Conservation (phyloP, 2,797 vertebrate genomes). For the Distichodus sexfasciatus region DNA sequence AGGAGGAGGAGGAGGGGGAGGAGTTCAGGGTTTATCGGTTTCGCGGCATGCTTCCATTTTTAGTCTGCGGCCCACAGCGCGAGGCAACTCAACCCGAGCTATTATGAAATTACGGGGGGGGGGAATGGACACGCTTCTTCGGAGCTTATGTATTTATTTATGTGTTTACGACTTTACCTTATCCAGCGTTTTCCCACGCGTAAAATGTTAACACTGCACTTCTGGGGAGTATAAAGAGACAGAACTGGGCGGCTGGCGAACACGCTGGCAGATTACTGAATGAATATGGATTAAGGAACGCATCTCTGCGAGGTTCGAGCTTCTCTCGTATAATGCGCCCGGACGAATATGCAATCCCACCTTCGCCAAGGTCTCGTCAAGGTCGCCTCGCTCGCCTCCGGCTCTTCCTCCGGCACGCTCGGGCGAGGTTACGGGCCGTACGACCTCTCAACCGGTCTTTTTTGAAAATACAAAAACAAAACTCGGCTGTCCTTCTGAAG, state of each 20-base stretch:
- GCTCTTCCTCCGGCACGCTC: conserved; percentile 8
- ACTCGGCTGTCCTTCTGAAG: background rate
- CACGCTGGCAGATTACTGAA: conserved; percentile 46
- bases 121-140: conserved; percentile 59
- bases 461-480: no score
- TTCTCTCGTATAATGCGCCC: conserved; percentile 44
- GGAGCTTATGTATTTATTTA: conserved; percentile 69
- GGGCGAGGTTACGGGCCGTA: background rate
- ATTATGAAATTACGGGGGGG: conserved; percentile 60
- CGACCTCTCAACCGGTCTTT: conserved; percentile 30
- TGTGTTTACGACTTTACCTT: conserved; percentile 65
- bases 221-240: conserved; percentile 54
- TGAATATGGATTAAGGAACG: conserved; percentile 57
- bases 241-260: conserved; percentile 30
- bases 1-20: conserved; percentile 43
- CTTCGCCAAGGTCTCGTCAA: conserved; percentile 54
- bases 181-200: conserved; percentile 57
- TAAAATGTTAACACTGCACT: conserved; percentile 70
- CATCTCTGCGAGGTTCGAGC: conserved; percentile 41
- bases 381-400: conserved; percentile 39
- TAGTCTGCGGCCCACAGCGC: background rate
- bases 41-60: conserved; percentile 40
- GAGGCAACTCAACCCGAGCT: conserved; percentile 50
- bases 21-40: conserved; percentile 56
- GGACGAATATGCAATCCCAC: conserved; percentile 56